A percentile compares a stretch with the other conserved stretches of the same genome.
These are phyloP conservation scores for Paraplagusia blochii DNA, from an alignment of 2,113 vertebrate species.

Conservation along the genomic window DNA sequence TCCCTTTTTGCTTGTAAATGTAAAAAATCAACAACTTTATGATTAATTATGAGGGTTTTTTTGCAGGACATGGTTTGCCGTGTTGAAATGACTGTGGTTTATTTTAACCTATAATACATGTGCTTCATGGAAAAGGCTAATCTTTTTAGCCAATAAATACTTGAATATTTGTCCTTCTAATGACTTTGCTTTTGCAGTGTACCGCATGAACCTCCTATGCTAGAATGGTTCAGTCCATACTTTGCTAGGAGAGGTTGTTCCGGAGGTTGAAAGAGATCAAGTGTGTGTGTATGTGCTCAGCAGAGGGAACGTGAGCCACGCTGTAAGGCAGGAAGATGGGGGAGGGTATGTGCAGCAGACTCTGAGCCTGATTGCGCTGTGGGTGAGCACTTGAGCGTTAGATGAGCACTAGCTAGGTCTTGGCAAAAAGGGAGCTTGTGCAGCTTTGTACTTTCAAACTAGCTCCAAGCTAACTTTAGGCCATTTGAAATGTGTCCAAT, in stretches of 20 bases:
- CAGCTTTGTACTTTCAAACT: constrained; percentile 10
- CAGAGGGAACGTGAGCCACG: not conserved
- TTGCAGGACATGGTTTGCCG: no score
- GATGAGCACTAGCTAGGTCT: constrained; percentile 50
- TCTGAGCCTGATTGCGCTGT: constrained; percentile 29
- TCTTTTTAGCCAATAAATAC: not conserved
- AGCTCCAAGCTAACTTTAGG: not conserved
- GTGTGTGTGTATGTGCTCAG: not conserved
- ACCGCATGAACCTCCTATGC: constrained; percentile 4
- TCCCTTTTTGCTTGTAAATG: not conserved
- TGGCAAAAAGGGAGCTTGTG: constrained; percentile 19
- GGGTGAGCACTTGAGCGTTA: constrained; percentile 45
- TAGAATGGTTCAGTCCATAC: constrained; percentile 56
- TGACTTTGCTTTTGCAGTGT: constrained; percentile 12
- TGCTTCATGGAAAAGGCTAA: not conserved
- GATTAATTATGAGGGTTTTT: no score
- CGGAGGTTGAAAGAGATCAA: constrained; percentile 12
- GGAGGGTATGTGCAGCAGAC: constrained; percentile 38
- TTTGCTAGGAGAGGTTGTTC: constrained; percentile 37
- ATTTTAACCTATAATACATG: no score
- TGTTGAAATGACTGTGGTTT: no score
- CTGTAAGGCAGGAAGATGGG: constrained; percentile 2
- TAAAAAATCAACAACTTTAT: not conserved
- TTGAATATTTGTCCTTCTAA: not conserved
- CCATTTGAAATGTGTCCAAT: no score